Evolutionary conservation across 2,113 vertebrate genomes (phyloP).

Genomic region (Haemorhous mexicanus): DNA sequence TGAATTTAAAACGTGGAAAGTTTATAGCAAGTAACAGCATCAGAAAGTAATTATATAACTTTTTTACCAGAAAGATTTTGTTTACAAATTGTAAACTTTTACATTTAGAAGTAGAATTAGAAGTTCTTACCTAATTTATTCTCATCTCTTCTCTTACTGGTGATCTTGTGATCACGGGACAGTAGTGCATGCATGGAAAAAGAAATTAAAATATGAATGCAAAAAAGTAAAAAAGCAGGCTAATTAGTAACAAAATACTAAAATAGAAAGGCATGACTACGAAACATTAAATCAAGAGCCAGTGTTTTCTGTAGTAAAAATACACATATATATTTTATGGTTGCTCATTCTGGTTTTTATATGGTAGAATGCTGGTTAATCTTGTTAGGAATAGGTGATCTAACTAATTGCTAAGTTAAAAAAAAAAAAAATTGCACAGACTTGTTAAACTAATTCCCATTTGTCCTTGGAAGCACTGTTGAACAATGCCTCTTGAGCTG

Average conservation of each 20-base stretch:
- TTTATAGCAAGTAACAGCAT: background rate
- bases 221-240: background rate
- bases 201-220: background rate
- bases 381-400: background rate
- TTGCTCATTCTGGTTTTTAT: background rate
- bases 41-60: background rate
- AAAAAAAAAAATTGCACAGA: background rate
- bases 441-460: background rate
- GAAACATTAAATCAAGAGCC: background rate
- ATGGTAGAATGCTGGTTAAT: background rate
- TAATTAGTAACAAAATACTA: background rate
- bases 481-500: background rate
- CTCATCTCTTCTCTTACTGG: background rate
- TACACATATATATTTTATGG: background rate
- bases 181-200: background rate
- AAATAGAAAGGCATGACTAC: background rate
- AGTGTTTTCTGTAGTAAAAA: background rate
- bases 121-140: background rate
- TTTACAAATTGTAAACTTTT: background rate
- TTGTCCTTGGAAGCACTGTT: background rate
- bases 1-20: background rate
- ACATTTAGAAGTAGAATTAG: background rate
- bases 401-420: background rate
- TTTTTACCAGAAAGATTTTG: background rate
- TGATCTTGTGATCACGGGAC: background rate